Evolutionary conservation across 2,113 vertebrate species (phyloP), one percentile per base, ranked within the genome.

Genomic region (Aepyceros melampus): DNA sequence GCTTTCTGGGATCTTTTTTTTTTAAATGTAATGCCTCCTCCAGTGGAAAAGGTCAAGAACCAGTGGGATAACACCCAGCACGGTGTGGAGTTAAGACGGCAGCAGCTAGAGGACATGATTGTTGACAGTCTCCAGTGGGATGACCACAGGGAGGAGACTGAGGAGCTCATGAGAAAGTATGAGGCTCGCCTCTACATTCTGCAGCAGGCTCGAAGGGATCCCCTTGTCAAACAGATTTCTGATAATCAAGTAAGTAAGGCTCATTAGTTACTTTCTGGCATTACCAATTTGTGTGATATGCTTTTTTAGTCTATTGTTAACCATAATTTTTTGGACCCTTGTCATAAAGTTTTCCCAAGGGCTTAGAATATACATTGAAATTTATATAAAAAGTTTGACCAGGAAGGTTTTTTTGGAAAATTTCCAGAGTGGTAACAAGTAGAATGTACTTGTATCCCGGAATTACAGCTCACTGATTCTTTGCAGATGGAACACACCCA

Each of bases 31-130:
- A 91, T 93, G 25, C 74, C 2, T 10, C 82, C 19, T 12, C 0
- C 94, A 99, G 99, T 99, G 99, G 99, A 99, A 95, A 99, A 98
- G 98, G 99, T 99, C 3, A 99, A 99, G 97, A 99, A 97, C 98
- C 99, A 99, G 96, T 99, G 99, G 99, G 99, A 99, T 97, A 99
- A 49, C 89, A 99, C 99, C 0, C 99, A 99, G 98, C 99, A 99
- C 0, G 99, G 99, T 0, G 99, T 99, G 1, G 99, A 99, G 98
- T 87, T 99, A 23, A 99, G 99, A 5, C 99, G 99, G 93, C 99
- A 99, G 98, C 99, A 99, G 98, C 99, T 99, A 83, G 99, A 99
- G 91, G 97, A 98, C 97, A 99, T 99, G 99, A 98, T 99, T 87
- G 88, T 98, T 1, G 99, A 99, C 98, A 99, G 99, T 87, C 96